phyloP scores from a whole-genome alignment of 2,888 invertebrate species.

The Dynastes grantii region DNA sequence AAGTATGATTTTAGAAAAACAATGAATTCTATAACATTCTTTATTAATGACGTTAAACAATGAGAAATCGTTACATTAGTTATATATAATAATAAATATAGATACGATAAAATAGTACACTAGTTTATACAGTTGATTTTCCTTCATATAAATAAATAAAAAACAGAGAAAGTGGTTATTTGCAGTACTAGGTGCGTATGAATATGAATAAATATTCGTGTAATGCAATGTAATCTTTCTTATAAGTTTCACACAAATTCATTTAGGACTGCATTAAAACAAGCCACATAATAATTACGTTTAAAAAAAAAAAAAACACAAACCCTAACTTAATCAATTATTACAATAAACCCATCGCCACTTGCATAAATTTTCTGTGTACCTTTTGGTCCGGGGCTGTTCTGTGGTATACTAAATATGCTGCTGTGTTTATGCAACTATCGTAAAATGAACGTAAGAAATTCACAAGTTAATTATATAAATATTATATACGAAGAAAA shows the following conservation, averaged over 20 bases:
- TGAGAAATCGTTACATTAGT: constrained; percentile 32
- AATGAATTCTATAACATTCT: constrained; percentile 39
- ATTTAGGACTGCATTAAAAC: constrained; percentile 23
- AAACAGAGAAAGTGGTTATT: constrained; percentile 25
- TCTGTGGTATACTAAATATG: constrained; percentile 51
- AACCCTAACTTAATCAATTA: constrained; percentile 16
- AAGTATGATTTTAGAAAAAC: constrained; percentile 30
- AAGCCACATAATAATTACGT: constrained; percentile 42
- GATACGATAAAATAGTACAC: constrained; percentile 18
- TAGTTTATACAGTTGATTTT: constrained; percentile 17
- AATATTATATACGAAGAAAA: constrained; percentile 54
- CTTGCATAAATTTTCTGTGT: constrained; percentile 26
- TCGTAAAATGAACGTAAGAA: constrained; percentile 48
- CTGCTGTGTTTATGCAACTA: constrained; percentile 19
- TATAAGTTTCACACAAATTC: constrained; percentile 32
- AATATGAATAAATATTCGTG: constrained; percentile 6
- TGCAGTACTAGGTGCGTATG: constrained; percentile 25
- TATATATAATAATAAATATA: constrained; percentile 40
- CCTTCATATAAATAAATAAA: constrained; percentile 2
- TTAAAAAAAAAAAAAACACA: constrained; percentile 33
- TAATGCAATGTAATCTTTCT: constrained; percentile 25
- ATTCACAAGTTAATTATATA: constrained; percentile 49
- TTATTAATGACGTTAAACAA: constrained; percentile 41
- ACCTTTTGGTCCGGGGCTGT: no score
- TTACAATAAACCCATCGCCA: constrained; percentile 39